Conservation (phyloP, 2,888 invertebrate genomes). For the Dicyrtomina minuta region DNA sequence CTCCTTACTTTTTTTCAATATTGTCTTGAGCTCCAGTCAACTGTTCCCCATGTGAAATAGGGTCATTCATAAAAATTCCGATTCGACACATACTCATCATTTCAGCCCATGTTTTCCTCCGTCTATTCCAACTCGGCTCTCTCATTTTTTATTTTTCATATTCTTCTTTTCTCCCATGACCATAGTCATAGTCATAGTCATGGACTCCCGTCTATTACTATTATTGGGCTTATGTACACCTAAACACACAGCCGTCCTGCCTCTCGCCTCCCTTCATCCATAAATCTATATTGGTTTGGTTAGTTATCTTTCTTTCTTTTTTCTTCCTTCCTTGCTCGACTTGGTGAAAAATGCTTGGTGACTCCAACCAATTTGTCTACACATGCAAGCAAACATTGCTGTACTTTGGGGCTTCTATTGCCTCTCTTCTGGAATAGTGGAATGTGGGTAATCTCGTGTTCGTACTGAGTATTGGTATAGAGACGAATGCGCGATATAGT, state of each 20-base stretch:
- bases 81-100: constrained; percentile 25
- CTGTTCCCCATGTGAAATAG: constrained; percentile 19
- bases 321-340: too few relatives aligned
- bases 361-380: constrained; percentile 14
- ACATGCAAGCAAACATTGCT: neutral
- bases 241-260: neutral
- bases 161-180: neutral
- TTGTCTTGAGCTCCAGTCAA: constrained; percentile 7
- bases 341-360: neutral
- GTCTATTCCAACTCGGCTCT: neutral
- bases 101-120: neutral
- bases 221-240: too few relatives aligned
- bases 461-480: neutral
- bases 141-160: constrained; percentile 5
- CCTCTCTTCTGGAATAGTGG: too few relatives aligned
- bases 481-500: neutral
- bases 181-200: too few relatives aligned
- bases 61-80: constrained; percentile 31
- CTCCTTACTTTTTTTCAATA: constrained; percentile 29
- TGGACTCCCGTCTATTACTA: too few relatives aligned
- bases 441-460: neutral
- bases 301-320: constrained; percentile 19
- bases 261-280: constrained; percentile 4
- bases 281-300: constrained; percentile 29
- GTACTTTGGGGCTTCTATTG: too few relatives aligned